These are phyloP conservation scores for Nasonia longicornis DNA, from an alignment of 1,140 invertebrate species.

Conservation along the genomic window DNA sequence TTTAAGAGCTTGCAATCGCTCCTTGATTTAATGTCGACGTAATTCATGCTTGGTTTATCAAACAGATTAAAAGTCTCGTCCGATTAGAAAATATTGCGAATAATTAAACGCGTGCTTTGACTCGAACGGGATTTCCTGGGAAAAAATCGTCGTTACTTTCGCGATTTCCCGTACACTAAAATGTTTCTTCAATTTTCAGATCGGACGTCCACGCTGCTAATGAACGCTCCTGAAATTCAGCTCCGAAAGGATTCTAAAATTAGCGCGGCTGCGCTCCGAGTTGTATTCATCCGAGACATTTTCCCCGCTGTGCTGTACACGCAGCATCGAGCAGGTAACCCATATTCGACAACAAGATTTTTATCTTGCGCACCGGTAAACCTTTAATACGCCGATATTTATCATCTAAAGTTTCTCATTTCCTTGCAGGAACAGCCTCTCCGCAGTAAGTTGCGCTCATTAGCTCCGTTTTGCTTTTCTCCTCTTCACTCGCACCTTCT, in stretches of 20 bases:
- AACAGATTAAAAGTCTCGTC: not conserved
- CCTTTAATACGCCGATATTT: not conserved
- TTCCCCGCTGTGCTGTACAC: not conserved
- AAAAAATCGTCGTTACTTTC: not conserved
- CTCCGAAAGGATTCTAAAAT: no score
- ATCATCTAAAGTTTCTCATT: constrained; percentile 16
- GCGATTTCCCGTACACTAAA: not conserved
- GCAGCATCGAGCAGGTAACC: not conserved
- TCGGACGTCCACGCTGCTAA: no score
- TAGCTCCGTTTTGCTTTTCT: constrained; percentile 44
- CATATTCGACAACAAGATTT: not conserved
- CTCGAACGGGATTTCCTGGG: not conserved
- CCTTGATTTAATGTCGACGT: not conserved
- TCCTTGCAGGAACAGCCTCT: not conserved
- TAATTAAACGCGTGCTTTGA: not conserved
- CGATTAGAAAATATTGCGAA: not conserved
- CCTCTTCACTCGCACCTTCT: constrained; percentile 22
- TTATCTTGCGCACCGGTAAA: not conserved
- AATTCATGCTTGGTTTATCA: not conserved
- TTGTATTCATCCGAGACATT: not conserved
- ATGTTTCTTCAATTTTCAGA: no score
- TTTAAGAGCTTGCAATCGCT: not conserved
- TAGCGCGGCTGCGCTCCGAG: no score
- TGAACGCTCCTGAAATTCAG: no score
- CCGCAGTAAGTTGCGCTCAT: not conserved